Base-by-base conservation (phyloP, 1,140 invertebrate genomes). In the Macrobrachium rosenbergii region DNA sequence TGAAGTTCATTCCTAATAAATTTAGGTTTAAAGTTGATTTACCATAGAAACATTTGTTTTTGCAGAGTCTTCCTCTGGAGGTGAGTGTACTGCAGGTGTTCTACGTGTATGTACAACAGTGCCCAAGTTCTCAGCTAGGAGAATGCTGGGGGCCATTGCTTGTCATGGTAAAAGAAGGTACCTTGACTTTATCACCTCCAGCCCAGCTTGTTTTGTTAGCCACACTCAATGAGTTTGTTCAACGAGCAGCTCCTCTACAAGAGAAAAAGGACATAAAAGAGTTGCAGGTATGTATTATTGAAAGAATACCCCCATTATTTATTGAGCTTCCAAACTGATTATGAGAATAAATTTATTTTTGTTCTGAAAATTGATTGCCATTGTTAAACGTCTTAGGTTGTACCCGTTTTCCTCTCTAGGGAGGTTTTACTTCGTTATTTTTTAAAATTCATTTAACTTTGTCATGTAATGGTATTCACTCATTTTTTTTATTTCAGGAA, bases 231-330 rank as follows among this genome's bases (percentile, higher is more conserved):
- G 96, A 98, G 92, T 96, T 97, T 92, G 96, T 98, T 59, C 95
- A 96, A 90, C 95, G 95, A 89, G 96, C 95, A 88, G 95, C 96
- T 77, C 93, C 94, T 21, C 93, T 96, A 90, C 94, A 95, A 87
- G 96, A 97, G 89, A 95, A 96, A 90, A 97, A 97, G 91, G 96
- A 97, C 90, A 94, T 95, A 75, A 94, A 95, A 90, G 95, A 97
- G 91, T 92, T 98, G 37, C 96, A 97, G 93, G 95, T 90, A 28
- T 63, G 81, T 45, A 5, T 2, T 52, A 10, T 8, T 52, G 7
- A 12, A 52, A 52, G 52, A 52, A 52, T 8, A 52, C 12, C 7
- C 7, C 52, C 2, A 52, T 5, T 37, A 37, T 37, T 37, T 37
- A 37, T 37, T 37, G 28, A 37, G 28, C 28, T 3, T n/a, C 28